phyloP scores from a whole-genome alignment of 2,113 vertebrate genomes.

The Parotia lawesii region DNA sequence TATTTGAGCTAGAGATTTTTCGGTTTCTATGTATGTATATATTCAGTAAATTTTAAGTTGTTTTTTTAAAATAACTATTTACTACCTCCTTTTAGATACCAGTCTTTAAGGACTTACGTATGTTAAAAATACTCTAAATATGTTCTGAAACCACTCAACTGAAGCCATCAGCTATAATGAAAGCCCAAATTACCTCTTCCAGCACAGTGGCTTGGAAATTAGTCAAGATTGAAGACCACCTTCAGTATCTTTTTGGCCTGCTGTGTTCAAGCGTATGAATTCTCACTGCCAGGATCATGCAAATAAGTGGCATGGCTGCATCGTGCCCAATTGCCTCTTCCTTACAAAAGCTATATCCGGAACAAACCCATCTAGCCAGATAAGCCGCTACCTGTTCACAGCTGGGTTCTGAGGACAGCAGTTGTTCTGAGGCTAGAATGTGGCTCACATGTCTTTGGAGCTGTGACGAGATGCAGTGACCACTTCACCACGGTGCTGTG shows the following conservation, averaged over 20 bases:
- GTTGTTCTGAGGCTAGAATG: not conserved
- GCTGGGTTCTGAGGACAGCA: not conserved
- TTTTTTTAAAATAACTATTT: not conserved
- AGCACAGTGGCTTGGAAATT: not conserved
- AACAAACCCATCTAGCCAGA: not conserved
- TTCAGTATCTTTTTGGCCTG: not conserved
- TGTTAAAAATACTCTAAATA: not conserved
- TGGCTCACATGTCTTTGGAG: accelerated
- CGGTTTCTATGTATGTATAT: not conserved
- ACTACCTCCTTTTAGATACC: not conserved
- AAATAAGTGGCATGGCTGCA: not conserved
- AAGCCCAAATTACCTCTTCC: not conserved
- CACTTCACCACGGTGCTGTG: not conserved
- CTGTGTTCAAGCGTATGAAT: not conserved
- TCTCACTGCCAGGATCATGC: not conserved
- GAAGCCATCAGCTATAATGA: not conserved
- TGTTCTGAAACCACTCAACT: not conserved
- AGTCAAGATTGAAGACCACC: not conserved
- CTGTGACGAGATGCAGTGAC: accelerated
- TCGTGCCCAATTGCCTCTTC: not conserved
- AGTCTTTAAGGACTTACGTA: not conserved
- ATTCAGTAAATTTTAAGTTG: not conserved
- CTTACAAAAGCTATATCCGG: not conserved
- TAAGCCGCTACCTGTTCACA: not conserved
- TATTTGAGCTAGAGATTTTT: not conserved